Evolutionary conservation across 2,113 vertebrate species (phyloP), one percentile per base, ranked within the genome.

Genomic region (Zosterops japonicus): DNA sequence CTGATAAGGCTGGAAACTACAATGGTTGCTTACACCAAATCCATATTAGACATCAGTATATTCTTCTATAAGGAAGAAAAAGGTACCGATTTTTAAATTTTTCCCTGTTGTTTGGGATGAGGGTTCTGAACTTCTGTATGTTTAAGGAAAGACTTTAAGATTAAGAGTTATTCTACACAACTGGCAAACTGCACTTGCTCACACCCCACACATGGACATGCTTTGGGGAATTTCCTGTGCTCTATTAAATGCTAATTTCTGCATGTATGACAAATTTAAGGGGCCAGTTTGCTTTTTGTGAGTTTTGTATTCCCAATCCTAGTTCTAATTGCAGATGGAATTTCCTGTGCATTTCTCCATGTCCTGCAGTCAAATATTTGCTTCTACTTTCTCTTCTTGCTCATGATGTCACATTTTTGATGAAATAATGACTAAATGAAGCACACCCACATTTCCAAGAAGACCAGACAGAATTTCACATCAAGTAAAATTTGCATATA

Each of bases 291-390:
- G 5, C 3, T 46, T 78, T 91, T 47, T 70, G 11, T 74, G 53
- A 14, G 13, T 35, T 79, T 86, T 56, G 4, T 50, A 50, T 39
- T 80, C 10, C 28, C 0, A 0, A 8, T 86, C 27, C 47, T 47
- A 28, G 23, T 52, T 83, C 33, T 78, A 52, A 61, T 44, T 78
- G 52, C 24, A 83, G 60, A 41, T 57, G 31, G 63, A 68, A 36
- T 94, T 93, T 92, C 28, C 64, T 36, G 23, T 65, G n/a, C 6
- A 7, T 82, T 82, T 87, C n/a, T 82, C 31, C 49, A 70, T 39
- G 14, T 19, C 12, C 28, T 60, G 29, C 69, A 72, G 33, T 4
- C 0, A 8, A 79, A 60, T 2, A 5, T 29, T 78, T 1, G 0
- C 22, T 88, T 80, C 77, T 0, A 1, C 19, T 64, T 39, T 67